phyloP scores from a whole-genome alignment of 1,140 invertebrate species.

The Phocides pigmalion region DNA sequence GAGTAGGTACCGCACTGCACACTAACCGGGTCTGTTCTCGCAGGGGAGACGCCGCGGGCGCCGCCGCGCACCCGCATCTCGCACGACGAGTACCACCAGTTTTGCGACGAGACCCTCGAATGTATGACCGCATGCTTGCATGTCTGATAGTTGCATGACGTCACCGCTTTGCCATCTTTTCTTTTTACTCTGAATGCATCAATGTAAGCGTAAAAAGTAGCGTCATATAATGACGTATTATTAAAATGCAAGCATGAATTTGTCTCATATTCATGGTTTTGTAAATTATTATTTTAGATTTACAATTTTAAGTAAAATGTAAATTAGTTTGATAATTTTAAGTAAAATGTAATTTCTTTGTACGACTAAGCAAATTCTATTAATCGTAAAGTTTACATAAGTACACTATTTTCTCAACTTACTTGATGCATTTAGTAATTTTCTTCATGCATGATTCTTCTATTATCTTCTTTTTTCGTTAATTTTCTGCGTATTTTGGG shows the following conservation, averaged over 20 bases:
- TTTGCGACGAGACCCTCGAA: conserved; percentile 90
- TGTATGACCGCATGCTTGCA: conserved; percentile 83
- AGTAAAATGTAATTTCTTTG: too few relatives aligned
- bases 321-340: too few relatives aligned
- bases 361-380: too few relatives aligned
- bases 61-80: conserved; percentile 84
- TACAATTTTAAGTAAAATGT: too few relatives aligned
- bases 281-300: too few relatives aligned
- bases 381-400: too few relatives aligned
- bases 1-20: conserved; percentile 24
- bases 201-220: background rate
- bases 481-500: too few relatives aligned
- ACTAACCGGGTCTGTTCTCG: conserved; percentile 28
- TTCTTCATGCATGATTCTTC: background rate
- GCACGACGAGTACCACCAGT: conserved; percentile 90
- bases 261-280: background rate
- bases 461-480: background rate
- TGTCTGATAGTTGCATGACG: conserved; percentile 45
- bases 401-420: background rate
- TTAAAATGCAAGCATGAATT: background rate
- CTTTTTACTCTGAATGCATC: background rate
- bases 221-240: background rate
- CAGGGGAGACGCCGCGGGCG: conserved; percentile 69
- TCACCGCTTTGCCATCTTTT: conserved; percentile 43
- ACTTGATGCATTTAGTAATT: background rate